Evolutionary conservation across 2,888 invertebrate genomes (phyloP).

Genomic region (Alsophila aescularia): DNA sequence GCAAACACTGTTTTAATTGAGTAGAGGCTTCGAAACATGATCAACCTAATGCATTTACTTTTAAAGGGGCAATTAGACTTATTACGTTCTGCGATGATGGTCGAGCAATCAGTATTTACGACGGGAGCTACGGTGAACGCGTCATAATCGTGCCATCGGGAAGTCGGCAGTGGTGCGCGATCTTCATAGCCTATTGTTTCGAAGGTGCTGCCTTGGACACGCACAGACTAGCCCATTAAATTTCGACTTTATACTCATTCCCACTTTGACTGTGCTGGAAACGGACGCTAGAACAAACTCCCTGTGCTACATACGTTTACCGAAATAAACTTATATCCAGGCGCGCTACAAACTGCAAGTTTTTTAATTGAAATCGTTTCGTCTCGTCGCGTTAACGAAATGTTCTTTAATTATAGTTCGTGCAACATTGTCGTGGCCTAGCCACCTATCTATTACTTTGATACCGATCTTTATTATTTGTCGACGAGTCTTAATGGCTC

Average conservation of each 20-base stretch:
- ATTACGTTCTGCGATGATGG: conserved; percentile 66
- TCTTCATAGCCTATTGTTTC: conserved; percentile 77
- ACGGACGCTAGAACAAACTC: conserved; percentile 43
- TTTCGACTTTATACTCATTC: conserved; percentile 68
- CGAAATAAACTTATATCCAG: conserved; percentile 30
- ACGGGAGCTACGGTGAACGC: conserved; percentile 62
- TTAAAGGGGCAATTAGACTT: conserved; percentile 78
- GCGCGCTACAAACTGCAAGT: conserved; percentile 26
- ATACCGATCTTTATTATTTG: conserved; percentile 73
- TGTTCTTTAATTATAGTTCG: conserved; percentile 72
- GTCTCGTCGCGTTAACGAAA: conserved; percentile 61
- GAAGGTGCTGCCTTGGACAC: conserved; percentile 69
- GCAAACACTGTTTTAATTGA: conserved; percentile 62
- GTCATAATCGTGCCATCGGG: conserved; percentile 72
- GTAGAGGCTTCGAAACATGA: conserved; percentile 64
- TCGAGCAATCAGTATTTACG: conserved; percentile 76
- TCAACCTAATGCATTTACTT: conserved; percentile 77
- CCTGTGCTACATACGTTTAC: conserved; percentile 23
- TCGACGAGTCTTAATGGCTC: conserved; percentile 64
- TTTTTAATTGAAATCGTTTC: conserved; percentile 49
- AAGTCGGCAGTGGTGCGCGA: conserved; percentile 57
- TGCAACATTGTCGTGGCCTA: conserved; percentile 66
- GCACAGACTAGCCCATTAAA: conserved; percentile 67
- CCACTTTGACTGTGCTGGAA: conserved; percentile 56
- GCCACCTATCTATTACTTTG: conserved; percentile 69